Evolutionary conservation across 2,888 invertebrate genomes (phyloP), one percentile per base, ranked within the genome.

Genomic region (Cerastis leucographa): DNA sequence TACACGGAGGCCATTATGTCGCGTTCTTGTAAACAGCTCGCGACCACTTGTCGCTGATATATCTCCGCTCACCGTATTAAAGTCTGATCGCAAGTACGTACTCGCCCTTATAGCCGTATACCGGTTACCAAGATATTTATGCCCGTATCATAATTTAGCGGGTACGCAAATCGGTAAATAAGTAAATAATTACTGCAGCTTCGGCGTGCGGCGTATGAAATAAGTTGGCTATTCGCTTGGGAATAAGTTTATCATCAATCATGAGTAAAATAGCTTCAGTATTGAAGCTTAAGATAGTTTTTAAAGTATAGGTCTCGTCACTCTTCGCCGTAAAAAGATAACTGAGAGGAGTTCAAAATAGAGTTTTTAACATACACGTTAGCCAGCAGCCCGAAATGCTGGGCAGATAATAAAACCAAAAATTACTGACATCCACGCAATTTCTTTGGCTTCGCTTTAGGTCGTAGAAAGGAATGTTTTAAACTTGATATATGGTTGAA

Each of bases 11-110:
- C 93, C 93, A 95, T 95, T 94, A 95, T 91, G 93, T 93, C 92
- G 92, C 91, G 94, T 94, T 95, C 96, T 96, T 96, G 95, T 95
- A 94, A 96, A 95, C 95, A 95, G 94, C 94, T 94, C 92, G 93
- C 90, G 91, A 91, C 89, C 94, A 93, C 93, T 94, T 92, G 94
- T 93, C 93, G 92, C 94, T 92, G 95, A 96, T 96, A 95, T 96
- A 96, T 96, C 96, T 95, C 92, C 93, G 95, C 95, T 94, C 95
- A 94, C 91, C 87, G 80, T 84, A 86, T 87, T 87, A 85, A 85
- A 85, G 83, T 77, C 79, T 83, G 81, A 80, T 84, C 81, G 75
- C 71, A 66, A 74, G 72, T 84, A 70, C 66, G 74, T 59, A 66
- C 61, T 44, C 72, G 78, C 80, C 85, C 81, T 88, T 88, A 88